phyloP scores from a whole-genome alignment of 53 echinoderm and acorn worm species.

The Actinopyga echinites region DNA sequence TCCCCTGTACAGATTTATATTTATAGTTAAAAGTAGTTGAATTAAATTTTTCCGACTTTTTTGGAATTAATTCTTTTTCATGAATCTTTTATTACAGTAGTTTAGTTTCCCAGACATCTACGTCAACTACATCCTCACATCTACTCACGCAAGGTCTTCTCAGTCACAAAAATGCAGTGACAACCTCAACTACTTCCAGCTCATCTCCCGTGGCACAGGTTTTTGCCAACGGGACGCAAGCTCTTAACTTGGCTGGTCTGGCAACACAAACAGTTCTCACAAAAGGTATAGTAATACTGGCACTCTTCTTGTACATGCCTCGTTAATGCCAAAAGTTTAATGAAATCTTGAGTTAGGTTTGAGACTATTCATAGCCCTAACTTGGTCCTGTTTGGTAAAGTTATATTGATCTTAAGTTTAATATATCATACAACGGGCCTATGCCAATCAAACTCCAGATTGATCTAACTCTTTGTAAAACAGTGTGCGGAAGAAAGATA shows the following conservation, averaged over 20 bases:
- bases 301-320: background rate
- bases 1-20: too few relatives aligned
- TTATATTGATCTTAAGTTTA: too few relatives aligned
- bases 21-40: too few relatives aligned
- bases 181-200: slow-evolving; percentile 50
- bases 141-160: slow-evolving; percentile 44
- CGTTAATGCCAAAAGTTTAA: too few relatives aligned
- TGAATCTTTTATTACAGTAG: slow-evolving; percentile 1
- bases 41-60: too few relatives aligned
- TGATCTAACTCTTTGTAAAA: too few relatives aligned
- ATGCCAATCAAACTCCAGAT: too few relatives aligned
- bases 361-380: too few relatives aligned
- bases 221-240: slow-evolving; percentile 40
- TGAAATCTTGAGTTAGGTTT: too few relatives aligned
- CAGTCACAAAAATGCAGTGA: slow-evolving; percentile 58
- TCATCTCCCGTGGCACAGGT: slow-evolving; percentile 39
- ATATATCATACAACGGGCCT: too few relatives aligned
- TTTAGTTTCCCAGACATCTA: slow-evolving; percentile 7
- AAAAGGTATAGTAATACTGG: background rate
- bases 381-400: too few relatives aligned
- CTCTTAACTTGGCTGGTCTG: slow-evolving; percentile 42
- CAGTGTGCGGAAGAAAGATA: too few relatives aligned
- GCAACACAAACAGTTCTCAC: slow-evolving; percentile 36
- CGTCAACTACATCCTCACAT: slow-evolving; percentile 51
- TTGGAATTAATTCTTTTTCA: background rate